phyloP scores from a whole-genome alignment of 2,113 vertebrate genomes.

The Noturus placidus region DNA sequence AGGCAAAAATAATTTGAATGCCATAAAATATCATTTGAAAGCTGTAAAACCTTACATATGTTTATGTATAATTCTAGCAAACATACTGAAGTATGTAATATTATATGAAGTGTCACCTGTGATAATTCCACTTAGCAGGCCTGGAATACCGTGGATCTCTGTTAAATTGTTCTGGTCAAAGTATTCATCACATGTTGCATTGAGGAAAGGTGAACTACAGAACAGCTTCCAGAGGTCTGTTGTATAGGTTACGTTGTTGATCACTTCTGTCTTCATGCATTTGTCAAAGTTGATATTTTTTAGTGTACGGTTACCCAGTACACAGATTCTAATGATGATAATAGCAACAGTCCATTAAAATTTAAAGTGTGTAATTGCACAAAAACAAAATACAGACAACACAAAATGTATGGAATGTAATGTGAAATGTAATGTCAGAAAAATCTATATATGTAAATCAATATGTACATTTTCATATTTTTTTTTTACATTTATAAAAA shows the following conservation, averaged over 20 bases:
- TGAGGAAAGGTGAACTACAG: conserved; percentile 69
- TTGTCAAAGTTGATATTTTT: conserved; percentile 70
- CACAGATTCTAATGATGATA: conserved; percentile 77
- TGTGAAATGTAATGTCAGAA: neutral
- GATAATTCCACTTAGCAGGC: conserved; percentile 81
- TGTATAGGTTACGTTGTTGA: conserved; percentile 66
- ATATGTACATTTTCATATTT: neutral
- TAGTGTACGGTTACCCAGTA: conserved; percentile 87
- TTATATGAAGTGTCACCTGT: conserved; percentile 64
- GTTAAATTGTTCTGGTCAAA: conserved; percentile 82
- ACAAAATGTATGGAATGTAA: neutral
- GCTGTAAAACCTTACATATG: neutral
- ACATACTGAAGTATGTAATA: neutral
- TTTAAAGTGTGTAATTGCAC: neutral
- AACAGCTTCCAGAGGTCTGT: conserved; percentile 78
- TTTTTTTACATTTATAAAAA: neutral
- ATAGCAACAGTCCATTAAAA: neutral
- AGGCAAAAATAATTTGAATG: neutral
- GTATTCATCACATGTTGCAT: conserved; percentile 81
- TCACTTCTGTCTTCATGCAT: conserved; percentile 74
- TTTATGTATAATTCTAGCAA: neutral
- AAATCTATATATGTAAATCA: neutral
- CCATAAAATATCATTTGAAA: neutral
- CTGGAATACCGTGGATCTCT: conserved; percentile 83
- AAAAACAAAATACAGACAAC: neutral